Percentiles rank a stretch among this genome's conserved stretches.
These are phyloP conservation scores for Struthio camelus DNA, from an alignment of 2,113 vertebrate genomes.

Conservation along the genomic window DNA sequence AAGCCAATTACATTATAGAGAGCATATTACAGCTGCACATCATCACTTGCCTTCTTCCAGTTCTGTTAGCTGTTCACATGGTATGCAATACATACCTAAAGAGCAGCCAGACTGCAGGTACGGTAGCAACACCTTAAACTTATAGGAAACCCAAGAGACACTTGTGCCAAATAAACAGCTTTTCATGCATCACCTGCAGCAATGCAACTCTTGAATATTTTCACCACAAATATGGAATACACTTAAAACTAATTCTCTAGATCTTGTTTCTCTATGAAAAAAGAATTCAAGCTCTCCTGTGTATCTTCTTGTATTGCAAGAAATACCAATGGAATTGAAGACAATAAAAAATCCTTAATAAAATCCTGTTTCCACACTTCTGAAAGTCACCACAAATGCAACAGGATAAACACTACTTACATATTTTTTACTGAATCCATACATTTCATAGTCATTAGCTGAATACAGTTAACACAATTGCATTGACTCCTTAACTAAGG, in stretches of 20 bases:
- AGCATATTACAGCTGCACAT: not conserved
- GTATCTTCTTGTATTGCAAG: not conserved
- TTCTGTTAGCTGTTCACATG: not conserved
- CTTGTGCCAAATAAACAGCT: not conserved
- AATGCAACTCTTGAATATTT: not conserved
- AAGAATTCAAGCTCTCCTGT: not conserved
- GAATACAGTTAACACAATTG: not conserved
- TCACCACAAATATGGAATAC: not conserved
- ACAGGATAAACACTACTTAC: not conserved
- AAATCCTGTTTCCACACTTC: not conserved
- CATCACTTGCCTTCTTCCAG: not conserved
- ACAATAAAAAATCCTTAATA: not conserved
- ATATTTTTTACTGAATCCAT: not conserved
- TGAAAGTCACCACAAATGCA: not conserved
- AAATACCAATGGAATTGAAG: not conserved
- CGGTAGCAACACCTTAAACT: not conserved
- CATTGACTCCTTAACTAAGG: not conserved
- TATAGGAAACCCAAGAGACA: not conserved
- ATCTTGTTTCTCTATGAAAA: not conserved
- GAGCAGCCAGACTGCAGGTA: not conserved
- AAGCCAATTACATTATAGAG: accelerated
- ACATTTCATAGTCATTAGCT: not conserved
- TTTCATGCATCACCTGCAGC: not conserved
- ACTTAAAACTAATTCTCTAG: not conserved
- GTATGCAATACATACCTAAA: not conserved